Evolutionary conservation across 2,113 vertebrate species (phyloP), one percentile per base, ranked within the genome.

Genomic region (Erythrocercus mccallii): DNA sequence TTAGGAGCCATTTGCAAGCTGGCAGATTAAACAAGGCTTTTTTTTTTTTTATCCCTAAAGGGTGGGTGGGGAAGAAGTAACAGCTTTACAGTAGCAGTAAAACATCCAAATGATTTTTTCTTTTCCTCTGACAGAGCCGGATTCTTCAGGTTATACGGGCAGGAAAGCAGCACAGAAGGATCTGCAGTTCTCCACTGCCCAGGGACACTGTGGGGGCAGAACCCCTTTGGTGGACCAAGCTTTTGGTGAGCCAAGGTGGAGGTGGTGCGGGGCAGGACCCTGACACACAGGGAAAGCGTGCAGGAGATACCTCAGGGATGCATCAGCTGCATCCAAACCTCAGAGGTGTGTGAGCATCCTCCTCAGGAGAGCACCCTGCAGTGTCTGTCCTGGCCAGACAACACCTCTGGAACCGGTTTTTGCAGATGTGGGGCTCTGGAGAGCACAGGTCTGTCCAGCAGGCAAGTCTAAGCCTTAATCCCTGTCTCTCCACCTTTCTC

Each of bases 1-100:
- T 93, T 86, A 94, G 92, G 86, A 96, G 80, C 88, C 80, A 91
- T 96, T 97, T 97, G 92, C 95, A 94, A 94, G 90, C 85, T 86
- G 95, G 92, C 56, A 88, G 80, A 95, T 95, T 95, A 92, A 94
- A 81, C 81, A 48, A 54, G 84, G 23, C 30, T 69, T 19, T 12
- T 14, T 69, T 82, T 37, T 73, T 24, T 38, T 22, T 12, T 8
- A 18, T 30, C 3, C 10, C 51, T 66, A 27, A 87, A 91, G 50
- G 44, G 62, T 3, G 6, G 25, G 33, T 25, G 22, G 31, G 74
- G 12, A 65, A 58, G 58, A 48, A 65, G 64, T 28, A 95, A 65
- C 91, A 91, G 84, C 58, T 90, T 91, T 89, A 92, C 70, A 94
- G 85, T 47, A 81, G 87, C 54, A 77, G 60, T 84, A 92, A 92